Evolutionary conservation across 2,888 invertebrate genomes (phyloP), one percentile per base, ranked within the genome.

Genomic region (Euphydryas editha): DNA sequence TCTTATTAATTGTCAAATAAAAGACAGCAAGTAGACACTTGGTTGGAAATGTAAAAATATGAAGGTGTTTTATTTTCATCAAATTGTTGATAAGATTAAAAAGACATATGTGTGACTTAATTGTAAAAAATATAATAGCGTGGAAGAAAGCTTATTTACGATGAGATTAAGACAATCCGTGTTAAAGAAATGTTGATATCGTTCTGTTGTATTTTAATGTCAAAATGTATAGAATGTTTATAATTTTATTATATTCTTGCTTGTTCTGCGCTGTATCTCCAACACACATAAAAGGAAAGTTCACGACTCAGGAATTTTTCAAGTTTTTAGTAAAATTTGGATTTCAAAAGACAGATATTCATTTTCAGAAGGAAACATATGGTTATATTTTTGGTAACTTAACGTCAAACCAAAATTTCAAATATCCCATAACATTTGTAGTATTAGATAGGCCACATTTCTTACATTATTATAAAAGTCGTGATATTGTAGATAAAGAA

Each of bases 301-400:
- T 92, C 81, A 87, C 90, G 51, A 92, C 92, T 2, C 76, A 81
- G 69, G 96, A 97, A 57, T 97, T 97, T 87, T 98, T 98, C 84
- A 96, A 96, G 87, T 98, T 99, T 88, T 93, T 99, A 61, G 95
- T 97, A 21, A 99, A 99, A 87, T 99, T 99, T 88, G 99, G 99
- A 66, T 98, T 99, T 85, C 99, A 99, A 90, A 98, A 98, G 89
- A 98, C 99, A 15, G 97, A 98, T 85, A 94, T 95, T 51, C 96
- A 97, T 85, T 95, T 96, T 76, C 95, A 95, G 78, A 96, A 95
- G 76, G 96, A 97, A 80, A 97, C 98, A 73, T 96, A 96, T 87
- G 99, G 99, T 57, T 99, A 97, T 87, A 98, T 99, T 77, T 99
- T 98, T 85, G 99, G 99, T 15, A 99, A 99, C 86, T 95, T 99